phyloP scores from a whole-genome alignment of 1,140 invertebrate species.

The Cepaea nemoralis region DNA sequence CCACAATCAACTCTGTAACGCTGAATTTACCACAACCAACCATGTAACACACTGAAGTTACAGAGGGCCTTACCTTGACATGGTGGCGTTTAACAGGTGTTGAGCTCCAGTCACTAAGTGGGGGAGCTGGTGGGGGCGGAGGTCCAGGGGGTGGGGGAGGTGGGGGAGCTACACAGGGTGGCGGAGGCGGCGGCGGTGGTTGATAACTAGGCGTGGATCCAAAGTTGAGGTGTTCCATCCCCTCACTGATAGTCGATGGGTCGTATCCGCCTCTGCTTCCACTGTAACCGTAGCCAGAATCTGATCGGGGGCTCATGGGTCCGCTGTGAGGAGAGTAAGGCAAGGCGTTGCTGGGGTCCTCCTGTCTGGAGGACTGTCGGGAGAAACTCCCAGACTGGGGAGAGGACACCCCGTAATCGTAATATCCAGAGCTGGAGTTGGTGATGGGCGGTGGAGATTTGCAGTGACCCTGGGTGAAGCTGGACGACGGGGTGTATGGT shows the following conservation, averaged over 20 bases:
- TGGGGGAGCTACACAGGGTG: constrained; percentile 46
- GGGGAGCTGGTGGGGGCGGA: constrained; percentile 42
- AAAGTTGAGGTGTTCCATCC: constrained; percentile 25
- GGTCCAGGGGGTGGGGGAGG: constrained; percentile 60
- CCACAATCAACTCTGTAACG: no score
- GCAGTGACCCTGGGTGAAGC: constrained; percentile 9
- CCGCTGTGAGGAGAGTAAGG: constrained; percentile 27
- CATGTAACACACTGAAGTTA: no score
- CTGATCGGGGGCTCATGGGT: constrained; percentile 16
- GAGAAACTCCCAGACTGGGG: constrained; percentile 27
- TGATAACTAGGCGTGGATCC: constrained; percentile 19
- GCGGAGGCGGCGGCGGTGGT: constrained; percentile 44
- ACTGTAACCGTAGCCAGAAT: not conserved
- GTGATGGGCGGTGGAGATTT: not conserved
- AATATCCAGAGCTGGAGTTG: not conserved
- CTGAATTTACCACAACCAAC: no score
- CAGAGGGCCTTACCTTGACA: constrained; percentile 32
- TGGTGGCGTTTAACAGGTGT: constrained; percentile 27
- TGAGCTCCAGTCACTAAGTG: constrained; percentile 23
- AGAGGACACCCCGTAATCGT: constrained; percentile 6
- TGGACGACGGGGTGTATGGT: not conserved
- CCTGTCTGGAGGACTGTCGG: constrained; percentile 9
- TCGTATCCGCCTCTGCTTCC: not conserved
- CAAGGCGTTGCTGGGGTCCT: not conserved
- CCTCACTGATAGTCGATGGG: constrained; percentile 17